Evolutionary conservation across 2,888 invertebrate genomes (phyloP).

Genomic region (Darwinula stevensoni): DNA sequence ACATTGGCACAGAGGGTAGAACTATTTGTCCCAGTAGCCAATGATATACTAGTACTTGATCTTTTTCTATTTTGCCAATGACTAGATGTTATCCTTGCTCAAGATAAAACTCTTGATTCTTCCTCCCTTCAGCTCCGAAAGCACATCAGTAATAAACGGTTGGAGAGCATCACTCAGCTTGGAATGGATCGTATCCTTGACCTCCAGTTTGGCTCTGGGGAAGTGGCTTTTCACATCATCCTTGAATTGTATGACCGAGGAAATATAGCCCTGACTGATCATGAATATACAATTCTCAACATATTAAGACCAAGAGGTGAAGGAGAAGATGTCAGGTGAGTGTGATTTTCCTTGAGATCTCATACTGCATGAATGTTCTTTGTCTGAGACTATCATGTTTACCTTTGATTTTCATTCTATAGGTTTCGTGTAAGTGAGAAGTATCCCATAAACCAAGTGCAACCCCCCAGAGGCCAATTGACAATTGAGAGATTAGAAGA

Average conservation of each 20-base stretch:
- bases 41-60: background rate
- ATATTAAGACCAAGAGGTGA: constrained; percentile 73
- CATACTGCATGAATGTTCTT: background rate
- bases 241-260: constrained; percentile 84
- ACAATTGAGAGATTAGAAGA: constrained; percentile 24
- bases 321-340: constrained; percentile 58
- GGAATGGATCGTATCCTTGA: constrained; percentile 82
- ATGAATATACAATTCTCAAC: constrained; percentile 60
- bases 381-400: constrained; percentile 1
- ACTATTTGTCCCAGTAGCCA: too few species aligned
- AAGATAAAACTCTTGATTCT: too few species aligned
- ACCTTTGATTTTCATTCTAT: constrained; percentile 8
- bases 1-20: too few species aligned
- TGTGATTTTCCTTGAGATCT: too few species aligned
- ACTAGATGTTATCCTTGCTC: background rate
- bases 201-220: constrained; percentile 74
- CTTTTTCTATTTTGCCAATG: background rate
- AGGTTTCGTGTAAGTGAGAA: constrained; percentile 75
- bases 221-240: constrained; percentile 79
- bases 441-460: constrained; percentile 51
- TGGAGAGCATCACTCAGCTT: constrained; percentile 55
- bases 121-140: constrained; percentile 55
- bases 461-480: constrained; percentile 20
- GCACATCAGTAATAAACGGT: constrained; percentile 76
- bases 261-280: constrained; percentile 78